Conservation (phyloP, 1,140 invertebrate species). For the Chlorops oryzae region DNA sequence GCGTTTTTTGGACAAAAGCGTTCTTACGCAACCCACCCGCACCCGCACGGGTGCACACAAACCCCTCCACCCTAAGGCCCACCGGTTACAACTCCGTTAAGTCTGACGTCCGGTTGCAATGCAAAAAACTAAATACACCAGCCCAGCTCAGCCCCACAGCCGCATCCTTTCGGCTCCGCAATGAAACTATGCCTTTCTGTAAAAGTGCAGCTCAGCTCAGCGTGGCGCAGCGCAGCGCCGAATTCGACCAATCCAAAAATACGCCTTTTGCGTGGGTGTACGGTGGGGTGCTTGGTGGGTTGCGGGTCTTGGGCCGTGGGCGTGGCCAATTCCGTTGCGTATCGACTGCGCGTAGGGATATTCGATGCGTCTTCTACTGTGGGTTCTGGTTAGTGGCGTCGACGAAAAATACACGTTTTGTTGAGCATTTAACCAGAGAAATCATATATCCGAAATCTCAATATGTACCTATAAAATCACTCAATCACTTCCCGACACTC, state of each 20-base stretch:
- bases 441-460: too few relatives aligned
- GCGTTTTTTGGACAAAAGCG: conserved; percentile 16
- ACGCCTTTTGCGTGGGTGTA: conserved; percentile 37
- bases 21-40: conserved; percentile 5
- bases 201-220: too few relatives aligned
- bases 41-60: background rate
- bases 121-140: too few relatives aligned
- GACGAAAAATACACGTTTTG: too few relatives aligned
- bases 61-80: background rate
- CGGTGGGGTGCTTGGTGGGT: conserved; percentile 40
- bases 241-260: conserved; percentile 40
- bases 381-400: too few relatives aligned
- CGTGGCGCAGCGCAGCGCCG: background rate
- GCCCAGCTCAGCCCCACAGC: too few relatives aligned
- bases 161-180: conserved; percentile 3
- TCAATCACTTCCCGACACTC: too few relatives aligned
- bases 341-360: conserved; percentile 18
- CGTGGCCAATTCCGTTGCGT: conserved; percentile 17
- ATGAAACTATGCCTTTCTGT: too few relatives aligned
- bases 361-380: conserved; percentile 9
- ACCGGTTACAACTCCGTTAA: background rate
- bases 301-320: conserved; percentile 21
- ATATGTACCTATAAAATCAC: too few relatives aligned
- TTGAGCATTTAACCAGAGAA: too few relatives aligned
- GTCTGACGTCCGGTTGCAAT: background rate